These are phyloP conservation scores for Tanypteryx hageni DNA, from an alignment of 2,888 invertebrate genomes.

Conservation along the genomic window DNA sequence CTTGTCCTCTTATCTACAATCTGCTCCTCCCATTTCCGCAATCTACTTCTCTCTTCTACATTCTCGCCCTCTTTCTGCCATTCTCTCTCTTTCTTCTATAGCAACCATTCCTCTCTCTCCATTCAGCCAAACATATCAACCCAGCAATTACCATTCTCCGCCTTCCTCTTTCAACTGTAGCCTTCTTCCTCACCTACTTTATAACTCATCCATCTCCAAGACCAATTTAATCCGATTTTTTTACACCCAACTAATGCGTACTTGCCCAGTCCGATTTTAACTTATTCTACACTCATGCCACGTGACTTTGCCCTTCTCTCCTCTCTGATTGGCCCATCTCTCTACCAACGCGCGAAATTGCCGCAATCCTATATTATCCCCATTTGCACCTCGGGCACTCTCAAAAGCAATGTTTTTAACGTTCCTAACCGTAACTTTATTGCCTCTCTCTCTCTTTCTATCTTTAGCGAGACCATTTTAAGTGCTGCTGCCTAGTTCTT, in stretches of 20 bases:
- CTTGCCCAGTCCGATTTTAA: not conserved
- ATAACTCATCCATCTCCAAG: not conserved
- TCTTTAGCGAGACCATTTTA: not conserved
- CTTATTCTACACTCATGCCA: not conserved
- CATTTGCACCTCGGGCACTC: constrained; percentile 30
- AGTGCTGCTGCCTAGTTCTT: not conserved
- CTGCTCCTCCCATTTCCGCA: not conserved
- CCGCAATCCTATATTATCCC: constrained; percentile 36
- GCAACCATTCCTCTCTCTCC: too few species aligned
- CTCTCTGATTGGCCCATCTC: not conserved
- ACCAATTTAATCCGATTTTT: not conserved
- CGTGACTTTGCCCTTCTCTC: not conserved
- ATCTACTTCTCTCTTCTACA: not conserved
- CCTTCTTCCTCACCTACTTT: not conserved
- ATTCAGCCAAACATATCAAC: too few species aligned
- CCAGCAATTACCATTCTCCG: too few species aligned
- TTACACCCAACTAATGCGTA: not conserved
- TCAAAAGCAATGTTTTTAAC: constrained; percentile 38
- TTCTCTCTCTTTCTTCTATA: too few species aligned
- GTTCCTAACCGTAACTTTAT: constrained; percentile 52
- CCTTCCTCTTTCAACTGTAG: not conserved
- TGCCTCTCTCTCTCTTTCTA: not conserved
- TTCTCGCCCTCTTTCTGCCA: not conserved
- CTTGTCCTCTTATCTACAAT: not conserved
- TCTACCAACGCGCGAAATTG: not conserved